Conservation (phyloP, 2,113 vertebrate species). For the Meriones unguiculatus region DNA sequence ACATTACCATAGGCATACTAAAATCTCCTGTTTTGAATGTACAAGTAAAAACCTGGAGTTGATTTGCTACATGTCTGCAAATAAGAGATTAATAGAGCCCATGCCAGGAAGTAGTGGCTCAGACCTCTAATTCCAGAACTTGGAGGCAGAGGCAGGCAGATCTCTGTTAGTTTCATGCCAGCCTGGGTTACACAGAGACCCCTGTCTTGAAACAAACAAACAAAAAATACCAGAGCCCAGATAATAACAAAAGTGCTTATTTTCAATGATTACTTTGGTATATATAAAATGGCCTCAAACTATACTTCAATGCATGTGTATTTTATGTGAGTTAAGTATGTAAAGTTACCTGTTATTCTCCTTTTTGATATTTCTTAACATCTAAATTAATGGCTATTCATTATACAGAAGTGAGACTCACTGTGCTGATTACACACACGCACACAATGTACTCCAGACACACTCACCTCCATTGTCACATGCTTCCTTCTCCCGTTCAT, state of each 20-base stretch:
- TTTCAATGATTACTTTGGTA: not conserved
- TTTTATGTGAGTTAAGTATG: not conserved
- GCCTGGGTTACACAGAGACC: not conserved
- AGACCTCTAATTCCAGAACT: not conserved
- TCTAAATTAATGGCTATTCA: not conserved
- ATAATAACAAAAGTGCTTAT: not conserved
- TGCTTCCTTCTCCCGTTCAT: not conserved
- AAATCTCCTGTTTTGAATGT: conserved; percentile 5
- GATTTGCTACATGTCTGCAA: not conserved
- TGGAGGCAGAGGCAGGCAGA: not conserved
- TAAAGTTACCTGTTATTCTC: not conserved
- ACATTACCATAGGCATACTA: not conserved
- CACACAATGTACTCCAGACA: no score
- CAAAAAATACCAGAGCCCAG: not conserved
- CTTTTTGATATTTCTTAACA: not conserved
- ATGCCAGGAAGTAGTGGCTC: not conserved
- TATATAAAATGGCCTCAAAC: not conserved
- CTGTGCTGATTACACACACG: not conserved
- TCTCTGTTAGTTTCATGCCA: not conserved
- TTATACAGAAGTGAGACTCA: not conserved
- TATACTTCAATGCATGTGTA: not conserved
- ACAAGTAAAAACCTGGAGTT: not conserved
- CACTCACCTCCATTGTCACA: not conserved
- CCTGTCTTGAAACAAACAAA: not conserved
- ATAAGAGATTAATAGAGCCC: not conserved